Evolutionary conservation across 1,140 invertebrate genomes (phyloP).

Genomic region (Panonychus citri): DNA sequence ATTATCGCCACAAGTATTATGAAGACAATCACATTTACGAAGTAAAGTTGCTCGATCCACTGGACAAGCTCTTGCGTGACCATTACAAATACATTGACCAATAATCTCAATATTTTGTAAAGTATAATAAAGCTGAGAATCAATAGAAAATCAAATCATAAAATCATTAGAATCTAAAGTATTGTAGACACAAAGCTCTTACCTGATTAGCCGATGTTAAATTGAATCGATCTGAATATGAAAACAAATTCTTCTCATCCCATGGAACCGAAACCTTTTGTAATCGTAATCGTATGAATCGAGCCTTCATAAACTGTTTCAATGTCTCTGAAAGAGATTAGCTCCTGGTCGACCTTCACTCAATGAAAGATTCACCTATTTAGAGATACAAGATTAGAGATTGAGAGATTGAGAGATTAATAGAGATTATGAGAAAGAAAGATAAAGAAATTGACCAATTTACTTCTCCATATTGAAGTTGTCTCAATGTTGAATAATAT

Average conservation of each 20-base stretch:
- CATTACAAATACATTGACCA: constrained; percentile 93
- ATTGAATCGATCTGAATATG: background rate
- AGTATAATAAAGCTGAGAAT: constrained; percentile 72
- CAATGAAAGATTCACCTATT: constrained; percentile 56
- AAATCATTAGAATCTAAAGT: too few species aligned
- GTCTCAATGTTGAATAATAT: constrained; percentile 83
- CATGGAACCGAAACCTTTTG: constrained; percentile 31
- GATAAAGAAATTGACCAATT: too few species aligned
- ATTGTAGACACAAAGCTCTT: too few species aligned
- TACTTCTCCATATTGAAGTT: constrained; percentile 82
- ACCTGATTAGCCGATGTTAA: background rate
- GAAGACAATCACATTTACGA: constrained; percentile 70
- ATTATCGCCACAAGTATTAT: constrained; percentile 85
- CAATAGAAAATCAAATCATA: background rate
- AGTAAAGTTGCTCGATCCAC: constrained; percentile 48
- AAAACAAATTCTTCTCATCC: background rate
- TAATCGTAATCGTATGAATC: constrained; percentile 53
- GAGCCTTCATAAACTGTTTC: constrained; percentile 56
- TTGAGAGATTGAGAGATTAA: too few species aligned
- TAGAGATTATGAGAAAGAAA: too few species aligned
- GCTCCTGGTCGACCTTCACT: constrained; percentile 49
- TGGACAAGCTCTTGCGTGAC: constrained; percentile 82
- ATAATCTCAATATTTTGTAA: constrained; percentile 98
- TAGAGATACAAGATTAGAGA: too few species aligned
- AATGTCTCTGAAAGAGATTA: constrained; percentile 22